Conservation (phyloP, 2,113 vertebrate species). For the Tragelaphus buxtoni region DNA sequence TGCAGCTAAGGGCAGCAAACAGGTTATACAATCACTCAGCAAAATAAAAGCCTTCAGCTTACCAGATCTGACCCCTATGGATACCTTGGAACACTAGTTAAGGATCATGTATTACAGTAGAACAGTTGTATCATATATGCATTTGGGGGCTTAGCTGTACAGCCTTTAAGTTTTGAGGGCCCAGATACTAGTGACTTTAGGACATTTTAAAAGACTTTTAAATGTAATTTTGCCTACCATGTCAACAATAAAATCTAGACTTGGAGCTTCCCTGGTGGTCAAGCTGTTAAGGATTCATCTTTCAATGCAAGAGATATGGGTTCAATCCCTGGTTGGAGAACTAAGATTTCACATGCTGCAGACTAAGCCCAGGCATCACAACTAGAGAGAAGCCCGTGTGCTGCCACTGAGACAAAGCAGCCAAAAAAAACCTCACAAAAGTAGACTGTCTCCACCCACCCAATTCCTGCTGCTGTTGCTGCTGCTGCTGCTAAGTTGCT, state of each 20-base stretch:
- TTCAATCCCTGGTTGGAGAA: not conserved
- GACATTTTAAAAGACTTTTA: not conserved
- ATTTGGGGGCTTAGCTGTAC: not conserved
- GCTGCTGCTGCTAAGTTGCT: no score
- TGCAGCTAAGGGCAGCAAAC: not conserved
- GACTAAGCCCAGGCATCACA: not conserved
- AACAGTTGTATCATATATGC: not conserved
- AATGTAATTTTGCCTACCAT: not conserved
- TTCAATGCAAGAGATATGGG: not conserved
- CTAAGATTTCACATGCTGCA: not conserved
- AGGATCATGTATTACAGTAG: not conserved
- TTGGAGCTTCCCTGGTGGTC: not conserved
- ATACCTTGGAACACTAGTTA: not conserved
- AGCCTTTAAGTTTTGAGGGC: not conserved
- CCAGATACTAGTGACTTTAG: not conserved
- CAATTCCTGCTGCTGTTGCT: not conserved
- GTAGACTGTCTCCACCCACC: not conserved
- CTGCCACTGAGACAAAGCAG: not conserved
- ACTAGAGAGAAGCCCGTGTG: not conserved
- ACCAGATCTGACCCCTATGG: no score
- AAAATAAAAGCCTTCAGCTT: not conserved
- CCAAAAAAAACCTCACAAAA: not conserved
- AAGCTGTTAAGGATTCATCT: not conserved
- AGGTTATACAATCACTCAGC: not conserved
- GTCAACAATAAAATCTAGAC: not conserved